Conservation (phyloP, 2,888 invertebrate genomes). For the Plebejus melissa region DNA sequence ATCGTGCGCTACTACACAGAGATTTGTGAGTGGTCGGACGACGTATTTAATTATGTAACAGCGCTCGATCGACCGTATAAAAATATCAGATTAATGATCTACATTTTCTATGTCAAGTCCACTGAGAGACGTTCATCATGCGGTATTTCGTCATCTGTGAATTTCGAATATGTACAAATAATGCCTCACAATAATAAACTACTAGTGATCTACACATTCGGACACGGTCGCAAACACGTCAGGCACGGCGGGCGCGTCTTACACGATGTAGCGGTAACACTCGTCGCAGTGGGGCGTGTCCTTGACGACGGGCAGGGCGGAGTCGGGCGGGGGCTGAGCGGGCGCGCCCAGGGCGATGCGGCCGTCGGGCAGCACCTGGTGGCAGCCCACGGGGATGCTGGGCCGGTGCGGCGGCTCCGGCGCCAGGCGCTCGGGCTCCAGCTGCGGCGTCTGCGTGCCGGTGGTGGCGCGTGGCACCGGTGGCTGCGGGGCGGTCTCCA, state of each 20-base stretch:
- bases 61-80: not conserved
- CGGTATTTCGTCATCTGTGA: slow-evolving; percentile 31
- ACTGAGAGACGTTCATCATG: slow-evolving; percentile 13
- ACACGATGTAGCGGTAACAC: slow-evolving; percentile 93
- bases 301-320: slow-evolving; percentile 70
- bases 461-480: slow-evolving; percentile 66
- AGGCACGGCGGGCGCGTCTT: slow-evolving; percentile 78
- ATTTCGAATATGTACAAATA: slow-evolving; percentile 34
- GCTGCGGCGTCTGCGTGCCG: slow-evolving; percentile 59
- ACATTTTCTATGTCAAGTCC: not conserved
- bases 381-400: slow-evolving; percentile 78
- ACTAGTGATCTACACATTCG: slow-evolving; percentile 62
- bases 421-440: slow-evolving; percentile 40
- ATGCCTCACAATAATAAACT: slow-evolving; percentile 43
- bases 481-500: slow-evolving; percentile 58
- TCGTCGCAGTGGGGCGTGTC: slow-evolving; percentile 86
- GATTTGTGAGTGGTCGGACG: slow-evolving; percentile 11
- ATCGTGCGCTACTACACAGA: slow-evolving; percentile 20
- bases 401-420: slow-evolving; percentile 61
- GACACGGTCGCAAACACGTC: slow-evolving; percentile 77
- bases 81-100: slow-evolving; percentile 9
- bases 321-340: slow-evolving; percentile 46
- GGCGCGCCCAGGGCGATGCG: slow-evolving; percentile 70
- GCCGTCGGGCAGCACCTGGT: slow-evolving; percentile 72
- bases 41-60: slow-evolving; percentile 10